Conservation (phyloP, 2,113 vertebrate species). For the Dicerorhinus sumatrensis region DNA sequence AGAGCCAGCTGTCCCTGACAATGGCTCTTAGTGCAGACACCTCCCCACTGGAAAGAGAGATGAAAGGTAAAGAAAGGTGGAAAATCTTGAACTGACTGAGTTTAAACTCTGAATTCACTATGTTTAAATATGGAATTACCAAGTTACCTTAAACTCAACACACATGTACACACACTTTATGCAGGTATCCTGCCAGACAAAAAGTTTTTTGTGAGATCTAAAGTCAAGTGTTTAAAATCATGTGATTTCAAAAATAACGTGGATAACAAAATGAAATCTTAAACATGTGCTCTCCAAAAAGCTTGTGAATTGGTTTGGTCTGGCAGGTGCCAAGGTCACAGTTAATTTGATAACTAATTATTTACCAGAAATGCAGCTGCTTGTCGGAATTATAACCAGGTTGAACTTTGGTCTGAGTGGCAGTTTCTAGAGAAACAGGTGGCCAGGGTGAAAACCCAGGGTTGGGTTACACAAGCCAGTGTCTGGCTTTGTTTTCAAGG, state of each 20-base stretch:
- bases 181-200: background rate
- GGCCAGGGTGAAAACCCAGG: background rate
- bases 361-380: slow-evolving; percentile 60
- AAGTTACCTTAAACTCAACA: background rate
- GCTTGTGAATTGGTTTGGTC: background rate
- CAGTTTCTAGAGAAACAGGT: slow-evolving; percentile 55
- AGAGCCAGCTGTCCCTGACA: background rate
- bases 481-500: background rate
- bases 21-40: background rate
- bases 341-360: slow-evolving; percentile 39
- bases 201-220: background rate
- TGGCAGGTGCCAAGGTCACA: background rate
- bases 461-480: background rate
- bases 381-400: background rate
- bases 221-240: slow-evolving; percentile 39
- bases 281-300: slow-evolving; percentile 30
- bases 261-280: slow-evolving; percentile 2
- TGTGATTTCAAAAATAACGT: background rate
- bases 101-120: slow-evolving; percentile 9
- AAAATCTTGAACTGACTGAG: background rate
- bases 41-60: background rate
- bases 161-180: background rate
- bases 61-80: background rate
- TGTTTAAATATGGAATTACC: background rate
- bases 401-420: slow-evolving; percentile 58